Evolutionary conservation across 1,140 invertebrate genomes (phyloP).

Genomic region (Brachionus koreanus): DNA sequence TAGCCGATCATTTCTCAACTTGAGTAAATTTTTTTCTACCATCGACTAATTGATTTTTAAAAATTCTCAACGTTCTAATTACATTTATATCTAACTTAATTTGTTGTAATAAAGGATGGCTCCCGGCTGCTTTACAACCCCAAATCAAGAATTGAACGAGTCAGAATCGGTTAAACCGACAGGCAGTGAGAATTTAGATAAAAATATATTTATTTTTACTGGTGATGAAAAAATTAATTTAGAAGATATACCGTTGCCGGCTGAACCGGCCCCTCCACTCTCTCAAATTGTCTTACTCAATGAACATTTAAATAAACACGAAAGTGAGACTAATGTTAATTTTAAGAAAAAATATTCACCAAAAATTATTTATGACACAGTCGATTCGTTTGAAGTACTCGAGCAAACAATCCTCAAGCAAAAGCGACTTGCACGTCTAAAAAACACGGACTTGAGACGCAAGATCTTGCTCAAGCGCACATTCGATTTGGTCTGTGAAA

Average conservation of each 20-base stretch:
- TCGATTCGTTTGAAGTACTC: constrained; percentile 42
- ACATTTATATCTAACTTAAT: background rate
- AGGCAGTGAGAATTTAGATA: constrained; percentile 16
- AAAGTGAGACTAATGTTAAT: constrained; percentile 23
- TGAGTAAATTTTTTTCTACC: background rate
- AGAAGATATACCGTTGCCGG: constrained; percentile 21
- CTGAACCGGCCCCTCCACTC: background rate
- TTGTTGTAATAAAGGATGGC: background rate
- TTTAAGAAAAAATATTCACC: background rate
- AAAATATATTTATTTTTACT: constrained; percentile 22
- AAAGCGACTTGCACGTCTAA: constrained; percentile 1
- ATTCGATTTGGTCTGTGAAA: constrained; percentile 37
- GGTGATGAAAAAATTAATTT: constrained; percentile 41
- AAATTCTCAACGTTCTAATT: background rate
- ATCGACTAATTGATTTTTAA: background rate
- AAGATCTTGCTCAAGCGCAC: constrained; percentile 34
- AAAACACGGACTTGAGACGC: constrained; percentile 34
- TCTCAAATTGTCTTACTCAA: constrained; percentile 3
- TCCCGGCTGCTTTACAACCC: background rate
- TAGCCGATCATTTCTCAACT: background rate
- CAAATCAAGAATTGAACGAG: constrained; percentile 1
- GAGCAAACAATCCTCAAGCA: constrained; percentile 36
- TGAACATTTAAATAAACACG: background rate
- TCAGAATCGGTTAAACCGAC: background rate
- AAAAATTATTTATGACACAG: constrained; percentile 23